Evolutionary conservation across 2,113 vertebrate genomes (phyloP).

Genomic region (Sinocyclocheilus grahami): DNA sequence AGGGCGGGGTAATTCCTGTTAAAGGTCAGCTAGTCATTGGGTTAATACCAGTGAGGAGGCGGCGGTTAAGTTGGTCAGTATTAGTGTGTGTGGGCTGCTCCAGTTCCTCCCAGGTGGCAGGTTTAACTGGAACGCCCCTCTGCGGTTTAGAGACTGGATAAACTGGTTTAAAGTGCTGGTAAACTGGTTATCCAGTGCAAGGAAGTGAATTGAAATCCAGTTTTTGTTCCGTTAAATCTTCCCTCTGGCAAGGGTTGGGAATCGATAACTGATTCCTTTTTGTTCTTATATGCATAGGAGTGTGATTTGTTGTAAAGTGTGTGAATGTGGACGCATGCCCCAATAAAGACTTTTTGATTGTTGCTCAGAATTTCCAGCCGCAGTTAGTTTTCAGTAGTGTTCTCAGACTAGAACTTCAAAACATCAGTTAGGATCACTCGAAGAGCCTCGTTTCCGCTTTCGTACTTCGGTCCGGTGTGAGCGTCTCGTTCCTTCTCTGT

Average conservation of each 20-base stretch:
- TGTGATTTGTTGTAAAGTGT: no score
- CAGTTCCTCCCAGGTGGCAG: not conserved
- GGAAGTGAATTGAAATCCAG: no score
- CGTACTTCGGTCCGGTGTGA: not conserved
- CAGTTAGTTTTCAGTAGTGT: no score
- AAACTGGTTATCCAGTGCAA: not conserved
- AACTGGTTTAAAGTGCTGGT: not conserved
- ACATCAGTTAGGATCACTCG: no score
- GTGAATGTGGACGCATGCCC: not conserved
- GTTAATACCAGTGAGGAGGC: not conserved
- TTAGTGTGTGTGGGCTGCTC: not conserved
- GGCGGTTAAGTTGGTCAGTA: not conserved
- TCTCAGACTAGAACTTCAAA: no score
- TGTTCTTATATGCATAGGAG: not conserved
- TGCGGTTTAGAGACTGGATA: not conserved
- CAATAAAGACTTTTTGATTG: not conserved
- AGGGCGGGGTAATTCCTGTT: conserved; percentile 55
- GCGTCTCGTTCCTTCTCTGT: not conserved
- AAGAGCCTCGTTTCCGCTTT: not conserved
- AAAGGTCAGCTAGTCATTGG: not conserved
- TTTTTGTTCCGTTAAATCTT: not conserved
- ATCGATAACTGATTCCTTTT: not conserved
- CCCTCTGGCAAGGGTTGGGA: not conserved
- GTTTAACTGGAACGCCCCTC: not conserved
- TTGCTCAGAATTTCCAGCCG: no score